Base-by-base conservation (phyloP, 2,113 vertebrate species). In the Otocyon megalotis region DNA sequence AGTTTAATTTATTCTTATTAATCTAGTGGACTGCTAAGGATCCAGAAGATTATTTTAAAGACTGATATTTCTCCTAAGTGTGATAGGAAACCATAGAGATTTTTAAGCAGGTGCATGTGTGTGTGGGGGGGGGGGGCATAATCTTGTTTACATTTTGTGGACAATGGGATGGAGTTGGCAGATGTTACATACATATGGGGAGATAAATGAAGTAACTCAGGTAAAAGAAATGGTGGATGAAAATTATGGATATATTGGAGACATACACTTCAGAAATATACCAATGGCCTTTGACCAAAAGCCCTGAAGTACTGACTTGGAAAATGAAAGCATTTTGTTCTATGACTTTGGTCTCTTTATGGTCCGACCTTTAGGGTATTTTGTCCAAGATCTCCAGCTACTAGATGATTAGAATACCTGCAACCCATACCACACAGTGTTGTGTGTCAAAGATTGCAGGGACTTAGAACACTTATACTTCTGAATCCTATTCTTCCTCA, bases 381-480 rank as follows among this genome's bases (percentile, higher is more conserved):
- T 67, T 0, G 2, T 53, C 30, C 17, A 43, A 50, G 20, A n/a
- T 30, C 26, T 24, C 58, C n/a, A n/a, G 37, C 5, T 28, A 8
- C 28, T 16, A 37, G 54, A 16, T 60, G 32, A 13, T 14, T 65
- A 1, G 30, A 12, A 15, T 32, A 37, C 7, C 50, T 8, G 10
- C 32, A 28, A 22, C 13, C 3, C 7, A 0, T 4, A 5, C 3
- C 15, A 26, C 8, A 7, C 7, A 13, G 32, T 6, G 9, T 4
- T 19, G 30, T 0, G 22, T 54, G 63, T 76, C 83, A 7, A 4
- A 6, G 12, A 13, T 14, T 2, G 0, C 3, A 14, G 53, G 53
- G 37, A 58, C 0, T 16, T 24, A 16, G 20, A 3, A 5, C 43
- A 1, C 17, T 22, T 12, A 32, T 60, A 24, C 17, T 10, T 26